These are phyloP conservation scores for Todus mexicanus DNA, from an alignment of 2,797 vertebrate genomes.

Conservation along the genomic window DNA sequence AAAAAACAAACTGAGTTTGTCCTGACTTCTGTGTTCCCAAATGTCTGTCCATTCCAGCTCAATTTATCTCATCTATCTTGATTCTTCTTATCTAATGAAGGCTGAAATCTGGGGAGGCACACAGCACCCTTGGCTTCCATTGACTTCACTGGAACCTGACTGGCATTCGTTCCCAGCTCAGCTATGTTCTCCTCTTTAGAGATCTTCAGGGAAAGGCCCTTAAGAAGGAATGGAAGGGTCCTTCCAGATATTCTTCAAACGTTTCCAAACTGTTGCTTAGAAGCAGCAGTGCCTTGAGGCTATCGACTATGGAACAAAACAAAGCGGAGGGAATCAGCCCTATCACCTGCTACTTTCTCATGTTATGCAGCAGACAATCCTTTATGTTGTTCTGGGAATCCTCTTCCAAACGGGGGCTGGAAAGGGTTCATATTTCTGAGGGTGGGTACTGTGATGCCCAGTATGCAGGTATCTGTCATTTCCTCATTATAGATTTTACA, in stretches of 20 bases:
- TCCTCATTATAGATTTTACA: slow-evolving; percentile 89
- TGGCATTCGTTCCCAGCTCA: neutral
- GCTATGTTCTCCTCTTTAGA: neutral
- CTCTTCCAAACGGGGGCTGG: slow-evolving; percentile 74
- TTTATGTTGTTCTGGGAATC: slow-evolving; percentile 84
- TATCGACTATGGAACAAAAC: neutral
- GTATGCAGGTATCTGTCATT: slow-evolving; percentile 90
- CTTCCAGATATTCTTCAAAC: neutral
- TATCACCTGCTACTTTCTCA: slow-evolving; percentile 82
- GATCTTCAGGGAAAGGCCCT: neutral
- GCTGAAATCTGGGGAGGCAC: neutral
- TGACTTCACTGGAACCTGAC: neutral
- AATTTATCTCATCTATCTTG: neutral
- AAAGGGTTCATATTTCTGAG: slow-evolving; percentile 84
- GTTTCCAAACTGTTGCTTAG: neutral
- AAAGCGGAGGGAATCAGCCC: slow-evolving; percentile 43
- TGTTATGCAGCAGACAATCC: slow-evolving; percentile 74
- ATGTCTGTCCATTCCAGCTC: neutral
- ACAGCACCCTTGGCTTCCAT: neutral
- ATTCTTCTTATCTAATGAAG: neutral
- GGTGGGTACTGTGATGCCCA: slow-evolving; percentile 67
- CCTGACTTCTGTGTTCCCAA: neutral
- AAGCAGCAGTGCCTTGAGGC: neutral
- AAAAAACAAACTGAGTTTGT: neutral
- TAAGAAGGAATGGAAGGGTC: neutral